Evolutionary conservation across 2,888 invertebrate genomes (phyloP), one percentile per base, ranked within the genome.

Genomic region (Nasonovia ribisnigri): DNA sequence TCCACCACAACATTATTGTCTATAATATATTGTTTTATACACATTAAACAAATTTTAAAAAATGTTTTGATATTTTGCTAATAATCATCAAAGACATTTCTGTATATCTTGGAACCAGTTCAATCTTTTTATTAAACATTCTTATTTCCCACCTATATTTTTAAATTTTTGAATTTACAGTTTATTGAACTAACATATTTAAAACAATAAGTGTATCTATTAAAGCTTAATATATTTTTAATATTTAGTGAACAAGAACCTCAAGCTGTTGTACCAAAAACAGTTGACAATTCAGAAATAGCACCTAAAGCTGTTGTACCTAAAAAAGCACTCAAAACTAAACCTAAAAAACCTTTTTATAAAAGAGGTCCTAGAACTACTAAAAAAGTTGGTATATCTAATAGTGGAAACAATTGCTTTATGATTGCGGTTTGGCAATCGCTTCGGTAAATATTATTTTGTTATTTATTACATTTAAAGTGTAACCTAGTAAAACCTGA

Each of bases 361-460:
- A 94, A 92, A 48, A 94, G 94, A 84, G 90, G 95, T 36, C 95
- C 94, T 95, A 95, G 95, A 95, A 97, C 97, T 94, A 97, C 97
- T 95, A 97, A 96, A 95, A 97, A 97, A 94, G 97, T 97, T 95
- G 98, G 98, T 77, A 96, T 98, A 36, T 43, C 8, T 20, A 98
- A 98, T 96, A 96, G 98, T 95, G 98, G 98, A 95, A 98, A 98
- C 95, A 98, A 98, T 91, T 98, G 98, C 96, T 98, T 98, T 95
- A 98, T 98, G 98, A 98, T 98, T 96, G 97, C 98, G 43, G 98
- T 98, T 94, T 96, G 98, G 94, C 98, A 98, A 95, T 98, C 98
- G 95, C 96, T 98, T 90, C 96, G 96, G 96, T 96, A 95, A 88
- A 54, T 87, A 84, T 84, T n/a, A 11, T 60, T 13, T 88, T 26